Evolutionary conservation across 2,797 vertebrate genomes (phyloP).

Genomic region (Poeciliopsis infans): DNA sequence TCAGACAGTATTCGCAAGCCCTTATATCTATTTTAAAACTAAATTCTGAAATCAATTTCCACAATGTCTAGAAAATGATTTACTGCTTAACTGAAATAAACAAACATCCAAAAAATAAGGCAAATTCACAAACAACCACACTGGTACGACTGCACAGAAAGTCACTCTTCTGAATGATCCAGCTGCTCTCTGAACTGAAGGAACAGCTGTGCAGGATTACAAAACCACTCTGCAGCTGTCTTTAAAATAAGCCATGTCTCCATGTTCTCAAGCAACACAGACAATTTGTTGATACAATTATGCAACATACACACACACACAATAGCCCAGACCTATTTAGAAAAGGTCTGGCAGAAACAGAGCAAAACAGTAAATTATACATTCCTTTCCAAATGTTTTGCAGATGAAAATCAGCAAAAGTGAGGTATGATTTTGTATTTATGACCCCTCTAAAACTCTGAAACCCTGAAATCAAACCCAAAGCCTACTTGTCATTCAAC

Average conservation of each 20-base stretch:
- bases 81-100: neutral
- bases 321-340: neutral
- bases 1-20: neutral
- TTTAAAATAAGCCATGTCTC: conserved; percentile 27
- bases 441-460: neutral
- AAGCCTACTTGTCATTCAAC: neutral
- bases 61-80: neutral
- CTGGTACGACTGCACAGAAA: no score
- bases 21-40: neutral
- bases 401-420: conserved; percentile 1
- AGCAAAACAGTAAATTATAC: neutral
- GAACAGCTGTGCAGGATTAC: conserved; percentile 46
- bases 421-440: neutral
- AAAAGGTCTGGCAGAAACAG: neutral
- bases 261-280: conserved; percentile 16
- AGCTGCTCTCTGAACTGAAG: conserved; percentile 11
- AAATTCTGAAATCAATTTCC: neutral
- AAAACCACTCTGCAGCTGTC: conserved; percentile 50
- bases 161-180: neutral
- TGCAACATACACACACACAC: neutral
- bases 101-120: neutral
- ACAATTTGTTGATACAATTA: conserved; percentile 4
- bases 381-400: neutral
- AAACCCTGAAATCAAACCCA: neutral
- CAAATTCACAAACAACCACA: conserved; percentile 8